These are phyloP conservation scores for Crossocerus cetratus DNA, from an alignment of 2,888 invertebrate genomes.

Conservation along the genomic window DNA sequence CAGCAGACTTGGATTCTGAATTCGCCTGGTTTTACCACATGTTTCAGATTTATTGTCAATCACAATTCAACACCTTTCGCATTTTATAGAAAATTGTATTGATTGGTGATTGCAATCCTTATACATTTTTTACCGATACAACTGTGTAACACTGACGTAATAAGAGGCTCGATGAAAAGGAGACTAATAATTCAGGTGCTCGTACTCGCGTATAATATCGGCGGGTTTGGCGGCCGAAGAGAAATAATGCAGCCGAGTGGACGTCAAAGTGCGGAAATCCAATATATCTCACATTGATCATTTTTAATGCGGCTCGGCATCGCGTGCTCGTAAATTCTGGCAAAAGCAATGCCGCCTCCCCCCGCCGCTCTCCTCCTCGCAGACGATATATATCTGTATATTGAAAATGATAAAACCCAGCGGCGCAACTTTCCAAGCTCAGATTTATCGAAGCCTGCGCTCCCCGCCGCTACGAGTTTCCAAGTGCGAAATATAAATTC, in stretches of 20 bases:
- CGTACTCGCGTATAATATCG: background rate
- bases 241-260: background rate
- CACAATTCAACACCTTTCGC: no score
- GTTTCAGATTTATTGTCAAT: no score
- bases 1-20: no score
- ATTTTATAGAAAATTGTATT: no score
- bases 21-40: no score
- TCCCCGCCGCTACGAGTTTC: no score
- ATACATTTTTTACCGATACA: no score
- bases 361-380: background rate
- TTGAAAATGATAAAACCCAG: background rate
- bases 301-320: background rate
- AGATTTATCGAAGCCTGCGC: background rate
- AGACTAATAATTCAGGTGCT: background rate
- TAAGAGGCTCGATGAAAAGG: no score
- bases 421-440: background rate
- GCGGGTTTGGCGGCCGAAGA: background rate
- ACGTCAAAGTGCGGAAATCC: background rate
- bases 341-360: background rate
- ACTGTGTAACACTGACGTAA: no score
- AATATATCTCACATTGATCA: background rate
- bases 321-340: background rate
- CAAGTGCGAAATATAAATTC: no score
- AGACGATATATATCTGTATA: background rate
- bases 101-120: no score